Base-by-base conservation (phyloP, 2,113 vertebrate genomes). In the Protobothrops flavoviridis region DNA sequence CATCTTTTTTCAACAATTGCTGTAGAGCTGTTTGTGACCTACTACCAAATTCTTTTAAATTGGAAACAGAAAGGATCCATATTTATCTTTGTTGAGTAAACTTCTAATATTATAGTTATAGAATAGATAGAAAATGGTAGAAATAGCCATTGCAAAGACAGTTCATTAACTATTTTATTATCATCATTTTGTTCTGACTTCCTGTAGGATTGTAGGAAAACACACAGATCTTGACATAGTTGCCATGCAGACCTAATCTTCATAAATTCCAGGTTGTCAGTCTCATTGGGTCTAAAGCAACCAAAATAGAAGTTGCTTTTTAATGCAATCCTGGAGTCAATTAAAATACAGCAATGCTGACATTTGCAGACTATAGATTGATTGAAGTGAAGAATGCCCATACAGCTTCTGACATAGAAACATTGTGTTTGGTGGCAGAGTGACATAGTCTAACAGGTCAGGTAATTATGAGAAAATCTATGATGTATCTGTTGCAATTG, bases 281-380 rank as follows among this genome's bases (percentile, higher is more conserved):
- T 94, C 97, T 96, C 96, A 96, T 97, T 97, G 96, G 97, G 96
- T 94, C 92, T 94, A 95, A 81, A 94, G 97, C 95, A 92, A 95
- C 93, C 3, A 26, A 95, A 97, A 97, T 96, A 96, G 97, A 97
- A 97, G 97, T 93, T 95, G 96, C 94, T 96, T 97, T 98, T 97
- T 97, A 97, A 97, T 94, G 97, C 97, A 97, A 95, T 97, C 97
- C 97, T 93, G 94, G 96, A 98, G 97, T 98, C 98, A 98, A 98
- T 98, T 98, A 98, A 98, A 98, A 97, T 96, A 97, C 97, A 97
- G 98, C 95, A 96, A 97, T 97, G 96, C 97, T 98, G 98, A 98
- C 98, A 98, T 97, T 96, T 96, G 97, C 97, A 95, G 96, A 95
- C 96, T 96, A 93, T 88, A 20, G 94, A 87, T 92, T 98, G 97